These are phyloP conservation scores for Crotalus tigris DNA, from an alignment of 2,113 vertebrate genomes.

Conservation along the genomic window DNA sequence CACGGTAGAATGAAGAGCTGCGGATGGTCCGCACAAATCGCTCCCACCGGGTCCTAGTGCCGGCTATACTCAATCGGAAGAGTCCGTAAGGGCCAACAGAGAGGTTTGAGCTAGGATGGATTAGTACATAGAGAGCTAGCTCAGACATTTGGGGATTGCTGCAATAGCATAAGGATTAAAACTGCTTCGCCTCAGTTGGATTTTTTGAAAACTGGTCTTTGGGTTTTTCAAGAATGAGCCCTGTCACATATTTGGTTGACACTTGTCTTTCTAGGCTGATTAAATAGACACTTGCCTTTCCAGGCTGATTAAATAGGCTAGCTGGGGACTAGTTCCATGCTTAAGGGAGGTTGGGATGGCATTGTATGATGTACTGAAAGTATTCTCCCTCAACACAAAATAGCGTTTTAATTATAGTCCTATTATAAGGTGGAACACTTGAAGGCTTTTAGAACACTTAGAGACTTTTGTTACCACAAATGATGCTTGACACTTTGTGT, in stretches of 20 bases:
- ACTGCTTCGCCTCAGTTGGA: background rate
- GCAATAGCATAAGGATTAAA: background rate
- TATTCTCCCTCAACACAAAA: background rate
- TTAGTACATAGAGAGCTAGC: background rate
- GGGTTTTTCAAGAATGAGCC: background rate
- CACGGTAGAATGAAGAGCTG: background rate
- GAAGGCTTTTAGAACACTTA: background rate
- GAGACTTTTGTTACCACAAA: background rate
- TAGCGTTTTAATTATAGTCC: background rate
- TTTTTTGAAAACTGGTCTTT: background rate
- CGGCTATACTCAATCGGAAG: rapidly evolving
- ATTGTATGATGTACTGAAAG: background rate
- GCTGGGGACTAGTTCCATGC: background rate
- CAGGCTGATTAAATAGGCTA: background rate
- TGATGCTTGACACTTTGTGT: background rate
- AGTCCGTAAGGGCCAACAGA: background rate
- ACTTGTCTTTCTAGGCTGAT: too few species aligned
- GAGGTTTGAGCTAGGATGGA: too few species aligned
- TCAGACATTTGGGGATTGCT: background rate
- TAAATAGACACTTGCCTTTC: background rate
- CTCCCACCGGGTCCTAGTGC: conserved; percentile 22
- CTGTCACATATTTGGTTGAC: background rate
- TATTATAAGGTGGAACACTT: background rate
- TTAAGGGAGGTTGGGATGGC: background rate
- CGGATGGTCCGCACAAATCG: background rate